Evolutionary conservation across 1,140 invertebrate genomes (phyloP), one percentile per base, ranked within the genome.

Genomic region (Drosophila nebulosa): DNA sequence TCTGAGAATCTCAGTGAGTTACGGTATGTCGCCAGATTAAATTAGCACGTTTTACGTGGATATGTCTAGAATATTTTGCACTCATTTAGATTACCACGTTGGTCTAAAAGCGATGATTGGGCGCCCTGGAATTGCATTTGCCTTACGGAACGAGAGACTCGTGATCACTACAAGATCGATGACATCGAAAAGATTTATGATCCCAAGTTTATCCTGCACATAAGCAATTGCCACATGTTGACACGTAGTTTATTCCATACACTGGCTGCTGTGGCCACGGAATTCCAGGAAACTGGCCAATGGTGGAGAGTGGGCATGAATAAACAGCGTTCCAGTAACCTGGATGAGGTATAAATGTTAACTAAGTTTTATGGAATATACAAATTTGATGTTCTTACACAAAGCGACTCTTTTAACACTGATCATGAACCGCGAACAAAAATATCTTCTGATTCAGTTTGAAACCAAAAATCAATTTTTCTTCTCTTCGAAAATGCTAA

Each of bases 61-160:
- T 27, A 24, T 2, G 1, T 39, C 7, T n/a, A 9, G 30, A 0
- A 27, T 5, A 22, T 46, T n/a, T 39, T 0, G 0, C 3, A 16
- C 3, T 5, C 5, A 1, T 16, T 0, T 12, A 91, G 91, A 24
- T 86, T 95, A 35, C 91, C 92, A 0, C 91, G 94, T 4, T 95
- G 94, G 91, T 84, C 92, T n/a, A 86, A 80, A 24, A 74, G 92
- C 21, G 74, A 92, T 30, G 92, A 93, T 36, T 95, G 94, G 94
- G 91, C 93, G 0, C 94, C 94, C 1, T 95, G 94, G 94, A 95
- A 95, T 86, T 94, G 94, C 58, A 92, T 95, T 53, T 90, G 95
- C 27, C 74, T 95, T 3, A 95, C 94, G 0, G 83, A 92, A 5
- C 91, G 93, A 1, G 94, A 95, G 85, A 92, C 92, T 0, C 91